Conservation (phyloP, 2,888 invertebrate species). For the Bhutanitis thaidina region DNA sequence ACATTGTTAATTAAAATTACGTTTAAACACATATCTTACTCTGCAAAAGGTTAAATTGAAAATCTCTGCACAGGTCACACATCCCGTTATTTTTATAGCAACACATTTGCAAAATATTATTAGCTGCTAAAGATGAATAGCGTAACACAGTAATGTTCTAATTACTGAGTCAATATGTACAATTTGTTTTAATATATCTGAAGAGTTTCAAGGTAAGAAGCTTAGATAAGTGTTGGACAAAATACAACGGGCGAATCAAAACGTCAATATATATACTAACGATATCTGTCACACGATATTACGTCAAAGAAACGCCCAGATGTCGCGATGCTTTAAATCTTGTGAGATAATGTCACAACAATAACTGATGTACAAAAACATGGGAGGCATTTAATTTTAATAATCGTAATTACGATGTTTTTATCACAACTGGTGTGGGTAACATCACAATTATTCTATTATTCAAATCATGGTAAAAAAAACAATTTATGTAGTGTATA, state of each 20-base stretch:
- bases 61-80: conserved; percentile 71
- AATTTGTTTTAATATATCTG: conserved; percentile 49
- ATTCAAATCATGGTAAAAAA: too few species aligned
- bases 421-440: background rate
- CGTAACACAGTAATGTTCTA: conserved; percentile 27
- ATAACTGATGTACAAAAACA: conserved; percentile 50
- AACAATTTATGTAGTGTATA: too few species aligned
- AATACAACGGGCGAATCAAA: conserved; percentile 63
- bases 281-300: conserved; percentile 70
- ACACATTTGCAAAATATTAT: conserved; percentile 52
- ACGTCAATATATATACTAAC: conserved; percentile 73
- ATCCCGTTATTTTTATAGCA: conserved; percentile 69
- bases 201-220: conserved; percentile 73
- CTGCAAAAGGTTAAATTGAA: conserved; percentile 63
- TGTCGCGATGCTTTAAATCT: conserved; percentile 68
- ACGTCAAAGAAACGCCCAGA: conserved; percentile 78
- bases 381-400: conserved; percentile 32
- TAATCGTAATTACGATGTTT: conserved; percentile 23
- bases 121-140: conserved; percentile 19
- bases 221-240: conserved; percentile 73
- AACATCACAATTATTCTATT: too few species aligned
- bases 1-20: too few species aligned
- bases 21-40: conserved; percentile 47
- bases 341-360: conserved; percentile 60
- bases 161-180: conserved; percentile 41